phyloP scores from a whole-genome alignment of 2,888 invertebrate genomes.

The Ormyrus labotus region DNA sequence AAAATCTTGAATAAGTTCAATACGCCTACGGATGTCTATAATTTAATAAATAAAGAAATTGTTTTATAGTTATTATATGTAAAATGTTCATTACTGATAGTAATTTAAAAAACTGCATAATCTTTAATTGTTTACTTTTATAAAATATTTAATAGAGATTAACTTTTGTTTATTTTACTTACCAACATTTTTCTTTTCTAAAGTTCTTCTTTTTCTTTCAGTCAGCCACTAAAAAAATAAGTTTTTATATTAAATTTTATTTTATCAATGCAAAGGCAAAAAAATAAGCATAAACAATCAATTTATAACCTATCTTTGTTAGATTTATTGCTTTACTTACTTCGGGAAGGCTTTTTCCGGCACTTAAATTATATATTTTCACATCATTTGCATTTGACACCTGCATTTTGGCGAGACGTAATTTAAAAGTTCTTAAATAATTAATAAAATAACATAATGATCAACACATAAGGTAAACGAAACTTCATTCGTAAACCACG shows the following conservation, averaged over 20 bases:
- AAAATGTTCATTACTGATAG: neutral
- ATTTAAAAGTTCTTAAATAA: neutral
- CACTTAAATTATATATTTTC: conserved; percentile 98
- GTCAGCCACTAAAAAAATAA: conserved; percentile 86
- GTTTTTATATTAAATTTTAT: conserved; percentile 35
- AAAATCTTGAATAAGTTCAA: conserved; percentile 99
- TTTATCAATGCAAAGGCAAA: conserved; percentile 23
- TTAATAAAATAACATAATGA: conserved; percentile 29
- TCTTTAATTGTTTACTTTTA: neutral
- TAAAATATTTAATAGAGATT: neutral
- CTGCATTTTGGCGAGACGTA: conserved; percentile 83
- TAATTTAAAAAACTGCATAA: neutral
- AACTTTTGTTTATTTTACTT: conserved; percentile 61
- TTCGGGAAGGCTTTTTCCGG: conserved; percentile 97
- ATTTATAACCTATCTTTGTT: conserved; percentile 37
- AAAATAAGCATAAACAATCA: conserved; percentile 21
- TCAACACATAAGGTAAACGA: conserved; percentile 16
- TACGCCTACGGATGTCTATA: conserved; percentile 88
- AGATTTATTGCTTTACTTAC: conserved; percentile 79
- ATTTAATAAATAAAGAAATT: conserved; percentile 42
- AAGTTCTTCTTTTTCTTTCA: conserved; percentile 87
- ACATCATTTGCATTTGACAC: conserved; percentile 95
- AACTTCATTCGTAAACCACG: conserved; percentile 11
- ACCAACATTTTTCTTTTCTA: conserved; percentile 91
- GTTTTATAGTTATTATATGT: conserved; percentile 12